Conservation (phyloP, 2,113 vertebrate genomes). For the Mobula birostris region DNA sequence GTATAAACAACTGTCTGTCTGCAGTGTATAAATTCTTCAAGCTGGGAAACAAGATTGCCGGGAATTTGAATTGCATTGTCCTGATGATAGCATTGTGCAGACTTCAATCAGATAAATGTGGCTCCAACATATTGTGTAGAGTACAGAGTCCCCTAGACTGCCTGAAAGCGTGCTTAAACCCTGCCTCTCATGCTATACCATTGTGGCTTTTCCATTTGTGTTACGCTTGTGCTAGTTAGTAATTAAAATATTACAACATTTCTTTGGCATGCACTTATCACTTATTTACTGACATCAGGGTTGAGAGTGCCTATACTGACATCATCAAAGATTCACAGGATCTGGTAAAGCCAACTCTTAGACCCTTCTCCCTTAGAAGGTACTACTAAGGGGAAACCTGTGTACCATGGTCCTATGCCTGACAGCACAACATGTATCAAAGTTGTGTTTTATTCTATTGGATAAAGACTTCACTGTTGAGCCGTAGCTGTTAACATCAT, state of each 20-base stretch:
- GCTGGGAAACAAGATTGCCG: not conserved
- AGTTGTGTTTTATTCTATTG: not conserved
- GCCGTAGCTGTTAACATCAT: not conserved
- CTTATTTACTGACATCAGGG: not conserved
- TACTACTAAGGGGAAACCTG: not conserved
- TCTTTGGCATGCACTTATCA: constrained; percentile 25
- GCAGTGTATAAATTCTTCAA: constrained; percentile 18
- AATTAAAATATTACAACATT: constrained; percentile 31
- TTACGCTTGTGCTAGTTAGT: constrained; percentile 14
- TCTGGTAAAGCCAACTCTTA: not conserved
- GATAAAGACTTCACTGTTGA: not conserved
- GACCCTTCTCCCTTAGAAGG: not conserved
- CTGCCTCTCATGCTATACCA: constrained; percentile 3
- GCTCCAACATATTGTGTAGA: constrained; percentile 28
- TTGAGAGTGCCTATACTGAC: not conserved
- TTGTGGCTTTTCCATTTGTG: constrained; percentile 2
- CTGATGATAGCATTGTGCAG: not conserved
- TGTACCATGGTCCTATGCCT: not conserved
- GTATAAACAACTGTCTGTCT: not conserved
- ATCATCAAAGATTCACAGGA: not conserved
- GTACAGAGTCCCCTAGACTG: constrained; percentile 11
- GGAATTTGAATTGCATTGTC: constrained; percentile 33
- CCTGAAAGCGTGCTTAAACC: constrained; percentile 24
- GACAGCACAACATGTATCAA: not conserved
- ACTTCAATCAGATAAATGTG: not conserved